Conservation (phyloP, 1,140 invertebrate species). For the Harpegnathos saltator region DNA sequence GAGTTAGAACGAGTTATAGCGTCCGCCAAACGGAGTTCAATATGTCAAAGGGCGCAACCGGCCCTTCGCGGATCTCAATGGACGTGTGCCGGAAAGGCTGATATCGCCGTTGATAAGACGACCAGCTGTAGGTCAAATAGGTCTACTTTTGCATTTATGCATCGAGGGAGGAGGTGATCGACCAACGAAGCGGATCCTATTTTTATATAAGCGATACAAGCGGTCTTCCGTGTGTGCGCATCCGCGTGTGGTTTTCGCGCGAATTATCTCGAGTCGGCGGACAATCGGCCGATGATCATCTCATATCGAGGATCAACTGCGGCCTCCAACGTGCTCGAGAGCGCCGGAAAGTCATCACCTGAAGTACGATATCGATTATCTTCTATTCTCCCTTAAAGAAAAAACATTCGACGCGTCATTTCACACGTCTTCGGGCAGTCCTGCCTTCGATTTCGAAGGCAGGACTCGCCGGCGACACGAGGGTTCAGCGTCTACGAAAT, state of each 20-base stretch:
- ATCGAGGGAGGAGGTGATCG: conserved; percentile 13
- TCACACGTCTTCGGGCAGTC: background rate
- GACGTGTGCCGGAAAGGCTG: conserved; percentile 12
- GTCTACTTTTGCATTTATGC: conserved; percentile 41
- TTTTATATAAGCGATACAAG: conserved; percentile 29
- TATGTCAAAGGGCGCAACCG: conserved; percentile 39
- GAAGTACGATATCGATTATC: too few species aligned
- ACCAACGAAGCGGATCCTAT: background rate
- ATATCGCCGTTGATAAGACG: conserved; percentile 31
- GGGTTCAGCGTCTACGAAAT: background rate
- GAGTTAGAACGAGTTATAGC: conserved; percentile 36
- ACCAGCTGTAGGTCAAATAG: conserved; percentile 33
- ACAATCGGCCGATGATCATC: background rate
- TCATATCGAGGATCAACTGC: too few species aligned
- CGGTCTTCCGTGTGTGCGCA: too few species aligned
- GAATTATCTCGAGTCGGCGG: background rate
- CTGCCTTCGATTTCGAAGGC: too few species aligned
- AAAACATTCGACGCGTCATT: background rate
- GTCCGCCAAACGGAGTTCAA: conserved; percentile 31
- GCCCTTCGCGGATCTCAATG: conserved; percentile 30
- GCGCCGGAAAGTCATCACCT: background rate
- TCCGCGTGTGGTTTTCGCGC: background rate
- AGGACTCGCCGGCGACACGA: background rate
- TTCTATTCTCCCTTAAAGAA: too few species aligned
- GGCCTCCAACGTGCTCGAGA: too few species aligned